phyloP scores from a whole-genome alignment of 2,888 invertebrate genomes.

The Leucoma salicis region DNA sequence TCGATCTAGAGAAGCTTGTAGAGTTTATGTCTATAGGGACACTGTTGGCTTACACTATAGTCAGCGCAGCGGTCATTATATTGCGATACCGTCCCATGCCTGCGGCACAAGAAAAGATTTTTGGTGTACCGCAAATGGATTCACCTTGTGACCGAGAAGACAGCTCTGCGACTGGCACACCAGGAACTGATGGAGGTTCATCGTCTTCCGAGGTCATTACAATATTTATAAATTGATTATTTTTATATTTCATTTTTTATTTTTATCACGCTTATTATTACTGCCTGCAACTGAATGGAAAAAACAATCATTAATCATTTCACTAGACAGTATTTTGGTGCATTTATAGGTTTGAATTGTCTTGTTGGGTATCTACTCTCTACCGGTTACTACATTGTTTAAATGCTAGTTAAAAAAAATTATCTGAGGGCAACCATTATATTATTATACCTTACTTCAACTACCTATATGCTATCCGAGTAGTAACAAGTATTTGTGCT shows the following conservation, averaged over 20 bases:
- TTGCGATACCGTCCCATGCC: slow-evolving; percentile 88
- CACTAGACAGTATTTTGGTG: too few relatives aligned
- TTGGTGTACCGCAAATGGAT: slow-evolving; percentile 72
- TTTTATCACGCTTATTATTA: too few relatives aligned
- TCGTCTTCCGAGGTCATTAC: slow-evolving; percentile 74
- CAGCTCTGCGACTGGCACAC: slow-evolving; percentile 84
- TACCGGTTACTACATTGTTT: too few relatives aligned
- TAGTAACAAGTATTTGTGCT: too few relatives aligned
- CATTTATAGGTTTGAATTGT: too few relatives aligned
- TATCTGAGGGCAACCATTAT: too few relatives aligned
- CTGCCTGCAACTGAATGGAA: too few relatives aligned
- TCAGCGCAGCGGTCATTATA: slow-evolving; percentile 94
- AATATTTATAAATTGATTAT: background rate
- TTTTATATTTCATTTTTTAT: background rate
- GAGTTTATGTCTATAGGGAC: slow-evolving; percentile 98
- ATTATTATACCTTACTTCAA: too few relatives aligned
- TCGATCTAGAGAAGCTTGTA: slow-evolving; percentile 94
- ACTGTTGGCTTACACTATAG: slow-evolving; percentile 93
- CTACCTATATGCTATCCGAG: too few relatives aligned
- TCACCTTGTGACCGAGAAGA: slow-evolving; percentile 83
- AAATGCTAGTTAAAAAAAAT: too few relatives aligned
- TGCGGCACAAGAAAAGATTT: slow-evolving; percentile 70
- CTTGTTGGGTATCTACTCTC: too few relatives aligned
- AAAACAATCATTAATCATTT: too few relatives aligned
- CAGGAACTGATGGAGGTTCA: slow-evolving; percentile 82